Conservation (phyloP, 1,140 invertebrate species). For the Ganaspis sp. region DNA sequence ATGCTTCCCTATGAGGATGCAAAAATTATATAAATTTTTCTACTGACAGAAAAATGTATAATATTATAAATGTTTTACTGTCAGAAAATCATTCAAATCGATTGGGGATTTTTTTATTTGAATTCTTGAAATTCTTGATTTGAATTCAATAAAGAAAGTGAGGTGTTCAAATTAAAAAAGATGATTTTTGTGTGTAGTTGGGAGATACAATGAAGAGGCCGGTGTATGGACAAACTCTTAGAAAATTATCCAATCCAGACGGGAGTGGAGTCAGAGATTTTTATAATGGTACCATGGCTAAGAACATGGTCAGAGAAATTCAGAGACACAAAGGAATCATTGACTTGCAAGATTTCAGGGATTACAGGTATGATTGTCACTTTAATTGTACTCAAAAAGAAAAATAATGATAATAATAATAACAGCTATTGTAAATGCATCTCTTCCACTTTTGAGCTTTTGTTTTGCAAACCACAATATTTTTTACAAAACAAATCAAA, state of each 20-base stretch:
- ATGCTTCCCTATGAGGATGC: too few relatives aligned
- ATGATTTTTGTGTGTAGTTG: slow-evolving; percentile 65
- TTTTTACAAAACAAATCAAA: too few relatives aligned
- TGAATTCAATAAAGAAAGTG: neutral
- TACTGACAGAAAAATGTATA: too few relatives aligned
- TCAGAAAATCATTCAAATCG: too few relatives aligned
- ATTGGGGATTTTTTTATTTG: too few relatives aligned
- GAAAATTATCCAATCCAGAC: slow-evolving; percentile 82
- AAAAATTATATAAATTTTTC: too few relatives aligned
- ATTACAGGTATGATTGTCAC: slow-evolving; percentile 76
- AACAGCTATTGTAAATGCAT: too few relatives aligned
- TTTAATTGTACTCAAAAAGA: neutral
- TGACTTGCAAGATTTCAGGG: slow-evolving; percentile 84
- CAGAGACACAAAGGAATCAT: slow-evolving; percentile 84
- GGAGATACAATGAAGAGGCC: slow-evolving; percentile 84
- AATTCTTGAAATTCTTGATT: too few relatives aligned
- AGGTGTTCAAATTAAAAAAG: neutral
- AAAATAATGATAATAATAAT: too few relatives aligned
- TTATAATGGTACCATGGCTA: slow-evolving; percentile 82
- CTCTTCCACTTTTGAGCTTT: too few relatives aligned
- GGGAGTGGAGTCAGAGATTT: slow-evolving; percentile 76
- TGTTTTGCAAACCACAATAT: too few relatives aligned
- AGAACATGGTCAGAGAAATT: slow-evolving; percentile 84
- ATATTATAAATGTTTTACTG: too few relatives aligned
- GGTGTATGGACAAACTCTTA: slow-evolving; percentile 84